These are phyloP conservation scores for Phalera bucephala DNA, from an alignment of 2,888 invertebrate genomes.

Conservation along the genomic window DNA sequence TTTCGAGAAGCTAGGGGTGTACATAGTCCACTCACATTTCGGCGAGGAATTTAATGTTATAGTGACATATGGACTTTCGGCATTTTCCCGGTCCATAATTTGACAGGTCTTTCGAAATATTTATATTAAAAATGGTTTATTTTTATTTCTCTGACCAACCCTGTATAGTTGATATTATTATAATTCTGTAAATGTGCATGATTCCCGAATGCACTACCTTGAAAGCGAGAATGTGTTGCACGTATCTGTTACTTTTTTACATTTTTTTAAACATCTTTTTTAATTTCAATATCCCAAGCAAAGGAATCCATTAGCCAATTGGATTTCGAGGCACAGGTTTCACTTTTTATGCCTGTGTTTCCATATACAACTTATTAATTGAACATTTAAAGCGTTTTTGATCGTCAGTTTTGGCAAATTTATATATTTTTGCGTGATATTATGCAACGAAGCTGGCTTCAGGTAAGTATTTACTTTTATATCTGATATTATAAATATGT, in stretches of 20 bases:
- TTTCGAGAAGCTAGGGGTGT: too few species aligned
- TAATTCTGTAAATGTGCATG: slow-evolving; percentile 72
- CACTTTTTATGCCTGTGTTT: slow-evolving; percentile 25
- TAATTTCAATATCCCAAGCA: slow-evolving; percentile 57
- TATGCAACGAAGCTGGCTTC: too few species aligned
- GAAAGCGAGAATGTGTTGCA: slow-evolving; percentile 76
- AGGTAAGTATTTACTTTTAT: background rate
- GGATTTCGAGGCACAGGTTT: slow-evolving; percentile 41
- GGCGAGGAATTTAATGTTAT: too few species aligned
- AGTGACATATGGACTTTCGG: too few species aligned
- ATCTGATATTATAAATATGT: background rate
- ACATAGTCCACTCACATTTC: too few species aligned
- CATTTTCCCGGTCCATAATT: too few species aligned
- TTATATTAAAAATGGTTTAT: too few species aligned
- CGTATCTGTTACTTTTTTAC: slow-evolving; percentile 57
- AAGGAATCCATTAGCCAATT: slow-evolving; percentile 73
- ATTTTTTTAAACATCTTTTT: slow-evolving; percentile 52
- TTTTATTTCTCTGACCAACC: slow-evolving; percentile 40
- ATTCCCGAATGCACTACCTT: slow-evolving; percentile 77
- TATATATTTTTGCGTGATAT: too few species aligned
- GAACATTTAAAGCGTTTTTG: background rate
- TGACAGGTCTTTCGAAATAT: too few species aligned
- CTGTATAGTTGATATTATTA: slow-evolving; percentile 30
- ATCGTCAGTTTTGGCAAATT: slow-evolving; percentile 3
- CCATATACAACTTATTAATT: background rate